Percentiles rank a stretch among this genome's conserved stretches.
Conservation (phyloP, 2,888 invertebrate genomes). For the Phortica okadai region DNA sequence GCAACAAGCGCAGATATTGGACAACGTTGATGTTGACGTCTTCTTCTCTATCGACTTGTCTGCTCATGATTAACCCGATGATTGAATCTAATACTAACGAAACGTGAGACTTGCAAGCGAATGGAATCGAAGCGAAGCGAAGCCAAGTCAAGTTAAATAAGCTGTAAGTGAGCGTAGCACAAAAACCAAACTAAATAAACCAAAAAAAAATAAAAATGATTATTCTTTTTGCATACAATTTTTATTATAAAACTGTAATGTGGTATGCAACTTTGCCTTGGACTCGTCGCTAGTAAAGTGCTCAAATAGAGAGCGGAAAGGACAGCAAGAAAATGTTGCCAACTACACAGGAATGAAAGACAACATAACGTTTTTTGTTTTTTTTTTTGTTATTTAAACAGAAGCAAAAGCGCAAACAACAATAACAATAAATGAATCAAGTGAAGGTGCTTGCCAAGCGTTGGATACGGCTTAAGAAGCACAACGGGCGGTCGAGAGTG, state of each 20-base stretch:
- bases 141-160: not conserved
- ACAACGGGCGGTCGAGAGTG: not conserved
- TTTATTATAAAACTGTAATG: conserved; percentile 22
- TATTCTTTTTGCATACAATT: not conserved
- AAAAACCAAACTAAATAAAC: conserved; percentile 14
- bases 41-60: conserved; percentile 28
- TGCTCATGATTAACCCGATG: conserved; percentile 53
- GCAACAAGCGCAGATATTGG: not conserved
- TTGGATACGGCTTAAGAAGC: too few relatives aligned
- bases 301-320: not conserved
- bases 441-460: conserved; percentile 11
- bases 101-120: conserved; percentile 19
- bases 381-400: conserved; percentile 48
- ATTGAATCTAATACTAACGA: conserved; percentile 52
- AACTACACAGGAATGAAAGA: conserved; percentile 15
- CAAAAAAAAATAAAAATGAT: conserved; percentile 6
- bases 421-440: conserved; percentile 31
- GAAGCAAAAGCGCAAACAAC: conserved; percentile 35
- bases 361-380: conserved; percentile 55
- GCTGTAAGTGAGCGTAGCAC: not conserved
- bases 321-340: conserved; percentile 24
- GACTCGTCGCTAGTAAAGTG: conserved; percentile 26
- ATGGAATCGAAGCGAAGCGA: not conserved
- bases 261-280: conserved; percentile 15
- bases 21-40: not conserved